Base-by-base conservation (phyloP, 1,140 invertebrate genomes). In the Lucilia sericata region DNA sequence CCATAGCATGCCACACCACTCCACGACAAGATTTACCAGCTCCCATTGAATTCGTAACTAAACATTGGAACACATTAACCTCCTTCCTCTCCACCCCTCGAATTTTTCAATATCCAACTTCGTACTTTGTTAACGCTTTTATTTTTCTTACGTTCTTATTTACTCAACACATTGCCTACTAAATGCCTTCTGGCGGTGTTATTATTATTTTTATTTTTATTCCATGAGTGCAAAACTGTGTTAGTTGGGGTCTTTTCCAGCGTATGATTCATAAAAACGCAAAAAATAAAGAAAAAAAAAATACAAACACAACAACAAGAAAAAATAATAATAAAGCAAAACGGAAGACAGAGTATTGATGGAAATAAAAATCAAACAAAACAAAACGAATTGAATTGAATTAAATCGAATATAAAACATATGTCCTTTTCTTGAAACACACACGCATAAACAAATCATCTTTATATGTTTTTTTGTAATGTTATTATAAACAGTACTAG, bases 201-300 rank as follows among this genome's bases (percentile, higher is more conserved):
- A 60, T 70, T 70, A 25, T 7, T 70, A 21, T 70, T 70, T 70
- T 7, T 70, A 21, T 25, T 70, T 70, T 19, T 65, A 49, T 14
- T 8, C 60, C 8, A 8, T 70, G n/a, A 55, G 51, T 55, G 51
- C 21, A 25, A 70, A 21, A 14, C 5, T 65, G 55, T 65, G 55
- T 65, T 65, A 70, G 25, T 21, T 7, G 42, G 42, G 42, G 42
- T 80, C 19, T 49, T 51, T 80, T 80, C 76, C 76, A 80, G 12
- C 5, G 76, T 49, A 80, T 80, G 76, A 80, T 80, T 80, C 76
- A 80, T 80, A 80, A 25, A 51, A 51, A 49, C 42, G 42, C 76
- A 80, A 78, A 21, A 78, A 80, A 21, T 49, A 51, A 80, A 51
- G 49, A 21, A 21, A 3, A 30, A 30, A 30, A 30, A 30, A 30